phyloP scores from a whole-genome alignment of 2,888 invertebrate genomes.

The Latheticus oryzae region DNA sequence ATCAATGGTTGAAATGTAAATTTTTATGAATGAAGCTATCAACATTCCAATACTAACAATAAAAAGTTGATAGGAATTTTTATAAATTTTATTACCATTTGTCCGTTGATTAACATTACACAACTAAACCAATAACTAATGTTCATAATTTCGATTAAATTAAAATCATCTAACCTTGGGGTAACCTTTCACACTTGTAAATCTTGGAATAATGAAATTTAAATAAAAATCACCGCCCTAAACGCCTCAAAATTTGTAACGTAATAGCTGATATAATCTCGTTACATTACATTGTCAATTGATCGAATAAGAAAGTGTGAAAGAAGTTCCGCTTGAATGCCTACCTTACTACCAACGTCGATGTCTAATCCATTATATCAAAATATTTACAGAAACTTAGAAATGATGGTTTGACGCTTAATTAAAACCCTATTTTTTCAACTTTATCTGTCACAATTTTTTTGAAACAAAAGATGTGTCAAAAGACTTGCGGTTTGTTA shows the following conservation, averaged over 20 bases:
- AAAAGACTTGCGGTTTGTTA: constrained; percentile 11
- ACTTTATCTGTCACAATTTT: constrained; percentile 3
- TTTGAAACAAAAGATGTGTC: constrained; percentile 7
- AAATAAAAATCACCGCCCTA: too few species aligned
- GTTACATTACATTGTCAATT: constrained; percentile 25
- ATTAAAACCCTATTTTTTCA: too few species aligned
- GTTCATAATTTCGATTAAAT: too few species aligned
- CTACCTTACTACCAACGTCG: background rate
- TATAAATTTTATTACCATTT: too few species aligned
- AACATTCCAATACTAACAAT: too few species aligned
- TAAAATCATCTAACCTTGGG: constrained; percentile 6
- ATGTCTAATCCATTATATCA: constrained; percentile 4
- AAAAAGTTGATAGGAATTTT: too few species aligned
- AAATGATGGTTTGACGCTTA: constrained; percentile 8
- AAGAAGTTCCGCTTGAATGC: constrained; percentile 17
- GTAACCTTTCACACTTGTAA: constrained; percentile 20
- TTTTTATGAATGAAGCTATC: too few species aligned
- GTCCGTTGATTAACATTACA: constrained; percentile 7
- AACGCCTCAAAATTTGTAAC: constrained; percentile 20
- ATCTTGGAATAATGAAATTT: too few species aligned
- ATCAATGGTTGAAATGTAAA: too few species aligned
- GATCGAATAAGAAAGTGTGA: constrained; percentile 28
- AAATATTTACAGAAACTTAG: too few species aligned
- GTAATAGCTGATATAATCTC: constrained; percentile 29
- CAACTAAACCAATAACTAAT: too few species aligned